Evolutionary conservation across 2,113 vertebrate species (phyloP), one percentile per base, ranked within the genome.

Genomic region (Ornithorhynchus anatinus): DNA sequence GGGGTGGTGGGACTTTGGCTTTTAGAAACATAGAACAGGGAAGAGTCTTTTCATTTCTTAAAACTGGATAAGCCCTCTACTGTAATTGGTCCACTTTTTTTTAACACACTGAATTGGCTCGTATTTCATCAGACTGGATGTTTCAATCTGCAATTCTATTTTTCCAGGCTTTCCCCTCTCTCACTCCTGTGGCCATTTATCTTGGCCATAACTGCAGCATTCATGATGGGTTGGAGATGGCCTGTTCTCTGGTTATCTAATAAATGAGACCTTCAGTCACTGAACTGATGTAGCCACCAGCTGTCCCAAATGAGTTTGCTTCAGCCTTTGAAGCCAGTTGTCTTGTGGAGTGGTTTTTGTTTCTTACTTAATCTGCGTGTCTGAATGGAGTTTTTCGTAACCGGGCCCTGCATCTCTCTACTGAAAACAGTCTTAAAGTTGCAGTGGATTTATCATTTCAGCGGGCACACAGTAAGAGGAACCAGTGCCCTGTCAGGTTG

Each of bases 261-360:
- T 52, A 20, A 52, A 67, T 67, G 84, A 84, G 37, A 81, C 43
- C 70, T 69, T 82, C 89, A 89, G 89, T 90, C 87, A 88, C 70
- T 85, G 87, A 74, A 80, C 80, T 89, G 89, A 86, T 67, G 66
- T 82, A 87, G 89, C 87, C 89, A 88, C 43, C 38, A 23, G 52
- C 60, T 56, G 61, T 38, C 36, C 20, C 23, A 76, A 58, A 50
- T 60, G 38, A 69, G 44, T 40, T 44, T 48, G 14, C 0, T 1
- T 12, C 6, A 22, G 59, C 50, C 62, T 60, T 52, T 35, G 32
- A 54, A 38, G 25, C 31, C 36, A 53, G 11, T 4, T 36, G 13
- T 16, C 53, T n/a, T 14, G 12, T 29, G 8, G 22, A 2, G 44
- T 16, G 17, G n/a, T 58, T 84, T 58, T 61, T 22, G 65, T 71